Base-by-base conservation (phyloP, 1,140 invertebrate genomes). In the Leptoteleia sp. region DNA sequence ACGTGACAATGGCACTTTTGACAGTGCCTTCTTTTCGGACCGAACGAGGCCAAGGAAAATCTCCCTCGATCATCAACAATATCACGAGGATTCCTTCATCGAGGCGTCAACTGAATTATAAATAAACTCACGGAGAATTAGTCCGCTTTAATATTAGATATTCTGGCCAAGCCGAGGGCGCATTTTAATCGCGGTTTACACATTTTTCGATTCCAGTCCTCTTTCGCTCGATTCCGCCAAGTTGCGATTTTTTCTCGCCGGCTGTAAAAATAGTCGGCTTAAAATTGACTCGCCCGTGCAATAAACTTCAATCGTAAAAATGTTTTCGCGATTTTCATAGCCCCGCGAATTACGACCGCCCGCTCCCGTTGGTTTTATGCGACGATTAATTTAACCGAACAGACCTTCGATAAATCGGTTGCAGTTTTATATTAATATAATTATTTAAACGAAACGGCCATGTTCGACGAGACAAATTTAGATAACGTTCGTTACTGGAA, bases 1-100 rank as follows among this genome's bases (percentile, higher is more conserved):
- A 68, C 29, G 50, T 33, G 31, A 59, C 65, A 70, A 50, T 70
- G n/a, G n/a, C n/a, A n/a, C n/a, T n/a, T n/a, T n/a, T n/a, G n/a
- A n/a, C n/a, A n/a, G n/a, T n/a, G n/a, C n/a, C n/a, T n/a, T n/a
- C n/a, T n/a, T n/a, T n/a, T n/a, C n/a, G n/a, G n/a, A n/a, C n/a
- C n/a, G n/a, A n/a, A n/a, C n/a, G n/a, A n/a, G n/a, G n/a, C n/a
- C n/a, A n/a, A n/a, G n/a, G n/a, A n/a, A n/a, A n/a, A n/a, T n/a
- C n/a, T n/a, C n/a, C n/a, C n/a, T n/a, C n/a, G n/a, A n/a, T n/a
- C n/a, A n/a, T n/a, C n/a, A n/a, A n/a, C n/a, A n/a, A n/a, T n/a
- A n/a, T n/a, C n/a, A n/a, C n/a, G n/a, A n/a, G n/a, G n/a, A n/a
- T n/a, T n/a, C n/a, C n/a, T n/a, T n/a, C n/a, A n/a, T n/a, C n/a